phyloP scores from a whole-genome alignment of 2,797 vertebrate genomes.

The Xiphorhynchus erythropygius region DNA sequence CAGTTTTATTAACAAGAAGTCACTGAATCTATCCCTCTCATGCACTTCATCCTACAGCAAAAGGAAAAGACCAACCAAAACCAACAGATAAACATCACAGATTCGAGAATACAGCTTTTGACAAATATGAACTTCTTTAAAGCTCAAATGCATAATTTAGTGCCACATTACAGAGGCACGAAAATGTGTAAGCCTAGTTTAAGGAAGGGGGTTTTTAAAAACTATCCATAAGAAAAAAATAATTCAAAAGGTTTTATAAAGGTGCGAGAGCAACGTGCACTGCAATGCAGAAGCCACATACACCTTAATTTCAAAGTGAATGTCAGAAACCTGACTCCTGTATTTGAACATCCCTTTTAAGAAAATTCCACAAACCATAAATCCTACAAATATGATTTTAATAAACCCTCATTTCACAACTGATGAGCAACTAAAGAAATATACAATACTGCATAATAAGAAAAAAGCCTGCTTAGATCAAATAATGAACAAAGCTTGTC shows the following conservation, averaged over 20 bases:
- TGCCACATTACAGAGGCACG: background rate
- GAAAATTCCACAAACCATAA: background rate
- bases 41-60: constrained; percentile 91
- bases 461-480: background rate
- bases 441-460: background rate
- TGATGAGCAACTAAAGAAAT: background rate
- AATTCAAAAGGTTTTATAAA: background rate
- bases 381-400: background rate
- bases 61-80: background rate
- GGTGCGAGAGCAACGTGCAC: background rate
- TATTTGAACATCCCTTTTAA: background rate
- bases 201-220: background rate
- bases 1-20: constrained; percentile 93
- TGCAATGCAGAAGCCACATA: background rate
- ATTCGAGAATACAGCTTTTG: background rate
- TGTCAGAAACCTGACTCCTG: background rate
- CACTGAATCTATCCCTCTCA: constrained; percentile 92
- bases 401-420: background rate
- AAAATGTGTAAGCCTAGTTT: background rate
- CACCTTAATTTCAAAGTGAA: background rate
- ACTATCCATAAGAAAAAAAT: background rate
- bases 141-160: background rate
- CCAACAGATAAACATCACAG: background rate
- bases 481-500: background rate
- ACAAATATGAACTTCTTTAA: background rate